Base-by-base conservation (phyloP, 1,140 invertebrate species). In the Muscidifurax raptorellus region DNA sequence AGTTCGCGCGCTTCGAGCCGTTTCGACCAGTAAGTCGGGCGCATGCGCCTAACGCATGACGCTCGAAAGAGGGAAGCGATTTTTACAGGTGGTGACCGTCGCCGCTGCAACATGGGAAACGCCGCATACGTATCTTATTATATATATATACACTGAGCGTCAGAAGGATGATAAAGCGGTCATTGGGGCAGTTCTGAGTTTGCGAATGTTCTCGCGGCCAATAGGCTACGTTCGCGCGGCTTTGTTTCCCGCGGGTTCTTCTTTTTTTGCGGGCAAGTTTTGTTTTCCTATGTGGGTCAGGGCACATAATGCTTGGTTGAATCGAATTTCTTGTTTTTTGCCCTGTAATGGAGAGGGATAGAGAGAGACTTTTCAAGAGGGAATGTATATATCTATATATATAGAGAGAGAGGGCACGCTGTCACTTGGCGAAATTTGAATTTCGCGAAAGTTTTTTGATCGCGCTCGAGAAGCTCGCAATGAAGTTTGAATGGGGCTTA, bases 1-100 rank as follows among this genome's bases (percentile, higher is more conserved):
- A 88, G 82, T 89, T 87, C 44, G 85, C 78, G 64, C 47, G 83
- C 81, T n/a, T 44, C 77, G 36, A 78, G 47, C 47, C 15, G 59
- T 44, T 69, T 64, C 85, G 84, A 72, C 71, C 59, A 10, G n/a
- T n/a, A n/a, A n/a, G 22, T 47, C 22, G 5, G 5, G 72, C 44
- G 22, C 25, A 18, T 30, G 78, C 72, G 47, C 36, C 25, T 0
- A 47, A 40, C 32, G 2, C 36, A 10, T 32, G 67, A 18, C 36
- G 28, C 18, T 7, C 32, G 40, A 4, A 25, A 25, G 44, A 44
- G 72, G 40, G 80, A 3, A 9, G 40, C 47, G 30, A 72, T 36
- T 72, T 72, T 72, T 72, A 72, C 52, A 59, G 18, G 52, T 69
- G 18, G 52, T 30, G 67, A 69, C 15, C 67, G 10, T 69, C 67